These are phyloP conservation scores for Bradypodion ventrale DNA, from an alignment of 2,797 vertebrate species.

Conservation along the genomic window DNA sequence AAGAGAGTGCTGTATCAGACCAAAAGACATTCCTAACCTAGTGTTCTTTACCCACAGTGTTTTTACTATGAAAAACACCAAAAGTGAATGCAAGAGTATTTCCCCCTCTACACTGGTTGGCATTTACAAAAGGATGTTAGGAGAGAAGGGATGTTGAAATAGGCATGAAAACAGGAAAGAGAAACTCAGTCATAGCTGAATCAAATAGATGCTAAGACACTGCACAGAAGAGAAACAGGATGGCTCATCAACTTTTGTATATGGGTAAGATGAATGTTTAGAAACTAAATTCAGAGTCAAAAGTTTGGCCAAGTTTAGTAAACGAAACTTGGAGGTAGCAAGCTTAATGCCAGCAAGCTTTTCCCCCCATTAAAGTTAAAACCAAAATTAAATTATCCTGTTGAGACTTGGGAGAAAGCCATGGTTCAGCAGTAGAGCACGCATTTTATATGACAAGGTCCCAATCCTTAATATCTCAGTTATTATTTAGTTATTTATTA, in stretches of 20 bases:
- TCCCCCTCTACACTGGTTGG: too few relatives aligned
- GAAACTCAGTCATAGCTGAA: background rate
- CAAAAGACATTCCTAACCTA: background rate
- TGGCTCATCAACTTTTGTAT: background rate
- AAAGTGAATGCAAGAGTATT: too few relatives aligned
- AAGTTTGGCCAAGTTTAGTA: background rate
- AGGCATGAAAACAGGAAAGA: background rate
- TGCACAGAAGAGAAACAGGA: background rate
- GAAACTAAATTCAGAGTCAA: background rate
- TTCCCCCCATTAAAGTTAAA: conserved; percentile 9
- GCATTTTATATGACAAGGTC: background rate
- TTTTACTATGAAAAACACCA: too few relatives aligned
- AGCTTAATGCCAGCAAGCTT: conserved; percentile 19
- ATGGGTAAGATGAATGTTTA: background rate
- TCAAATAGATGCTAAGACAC: background rate
- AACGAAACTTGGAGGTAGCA: background rate
- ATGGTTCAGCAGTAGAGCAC: background rate
- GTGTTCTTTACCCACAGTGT: background rate
- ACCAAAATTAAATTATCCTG: conserved; percentile 17
- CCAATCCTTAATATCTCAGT: background rate
- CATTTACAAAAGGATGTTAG: background rate
- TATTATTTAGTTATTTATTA: too few relatives aligned
- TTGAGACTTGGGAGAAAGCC: background rate
- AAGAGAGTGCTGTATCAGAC: background rate
- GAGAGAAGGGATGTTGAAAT: background rate